Conservation (phyloP, 2,113 vertebrate species). For the Plestiodon gilberti region DNA sequence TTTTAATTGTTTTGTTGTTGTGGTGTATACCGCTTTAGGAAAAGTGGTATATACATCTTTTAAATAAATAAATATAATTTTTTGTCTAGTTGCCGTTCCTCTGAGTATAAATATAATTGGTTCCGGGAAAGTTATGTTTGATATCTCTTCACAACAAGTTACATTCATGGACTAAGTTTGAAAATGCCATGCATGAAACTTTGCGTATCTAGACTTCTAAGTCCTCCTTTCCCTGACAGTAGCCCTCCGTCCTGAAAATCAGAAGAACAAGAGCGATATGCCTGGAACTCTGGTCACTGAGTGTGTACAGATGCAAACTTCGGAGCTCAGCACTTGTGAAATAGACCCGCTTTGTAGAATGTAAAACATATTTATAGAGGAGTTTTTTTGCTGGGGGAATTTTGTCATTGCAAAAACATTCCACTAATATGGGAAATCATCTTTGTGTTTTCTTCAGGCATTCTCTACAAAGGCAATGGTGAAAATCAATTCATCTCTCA, state of each 20-base stretch:
- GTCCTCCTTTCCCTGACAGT: too few relatives aligned
- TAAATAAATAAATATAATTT: neutral
- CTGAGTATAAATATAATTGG: neutral
- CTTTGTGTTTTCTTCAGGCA: conserved; percentile 78
- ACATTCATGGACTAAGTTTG: neutral
- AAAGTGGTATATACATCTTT: too few relatives aligned
- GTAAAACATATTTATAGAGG: neutral
- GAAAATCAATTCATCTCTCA: conserved; percentile 98
- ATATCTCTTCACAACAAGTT: neutral
- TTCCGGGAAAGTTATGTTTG: neutral
- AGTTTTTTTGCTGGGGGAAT: neutral
- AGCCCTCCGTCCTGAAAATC: neutral
- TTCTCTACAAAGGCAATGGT: conserved; percentile 96
- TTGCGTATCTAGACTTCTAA: neutral
- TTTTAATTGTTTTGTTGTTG: neutral
- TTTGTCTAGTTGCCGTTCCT: neutral
- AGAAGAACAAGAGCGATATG: neutral
- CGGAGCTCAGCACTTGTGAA: neutral
- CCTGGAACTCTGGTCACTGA: neutral
- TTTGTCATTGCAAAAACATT: neutral
- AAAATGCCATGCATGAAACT: neutral
- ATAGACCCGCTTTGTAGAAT: neutral
- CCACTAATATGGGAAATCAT: neutral
- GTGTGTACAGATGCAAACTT: neutral
- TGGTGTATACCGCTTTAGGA: too few relatives aligned